Percentiles rank a stretch among this genome's conserved stretches.
These are phyloP conservation scores for Mesoligia furuncula DNA, from an alignment of 2,888 invertebrate species.

Conservation along the genomic window DNA sequence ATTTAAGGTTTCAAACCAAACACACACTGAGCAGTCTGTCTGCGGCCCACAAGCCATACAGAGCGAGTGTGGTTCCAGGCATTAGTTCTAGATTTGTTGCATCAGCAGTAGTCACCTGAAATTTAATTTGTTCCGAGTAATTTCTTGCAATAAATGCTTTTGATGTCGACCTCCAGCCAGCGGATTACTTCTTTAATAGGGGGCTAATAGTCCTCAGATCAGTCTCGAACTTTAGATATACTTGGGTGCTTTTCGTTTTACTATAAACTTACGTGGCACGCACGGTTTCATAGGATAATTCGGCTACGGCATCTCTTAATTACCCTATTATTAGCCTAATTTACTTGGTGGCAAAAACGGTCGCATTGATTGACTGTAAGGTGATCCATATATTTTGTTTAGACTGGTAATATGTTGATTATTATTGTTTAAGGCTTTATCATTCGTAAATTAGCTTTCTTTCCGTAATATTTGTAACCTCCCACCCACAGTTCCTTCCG, in stretches of 20 bases:
- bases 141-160: not conserved
- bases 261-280: not conserved
- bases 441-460: not conserved
- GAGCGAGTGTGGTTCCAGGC: not conserved
- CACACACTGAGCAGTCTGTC: not conserved
- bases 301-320: not conserved
- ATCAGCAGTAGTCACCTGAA: not conserved
- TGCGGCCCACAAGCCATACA: not conserved
- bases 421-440: not conserved
- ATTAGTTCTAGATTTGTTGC: not conserved
- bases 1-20: not conserved
- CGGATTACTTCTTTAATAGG: not conserved
- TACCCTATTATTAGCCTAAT: not conserved
- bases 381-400: not conserved
- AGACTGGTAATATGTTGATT: not conserved
- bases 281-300: not conserved
- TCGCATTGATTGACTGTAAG: not conserved
- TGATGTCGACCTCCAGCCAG: not conserved
- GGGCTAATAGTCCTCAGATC: not conserved
- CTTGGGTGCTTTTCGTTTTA: not conserved
- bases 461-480: not conserved
- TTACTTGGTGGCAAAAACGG: not conserved
- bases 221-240: not conserved
- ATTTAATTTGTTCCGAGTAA: not conserved
- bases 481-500: not conserved